These are phyloP conservation scores for Protobothrops mucrosquamatus DNA, from an alignment of 2,113 vertebrate genomes.

Conservation along the genomic window DNA sequence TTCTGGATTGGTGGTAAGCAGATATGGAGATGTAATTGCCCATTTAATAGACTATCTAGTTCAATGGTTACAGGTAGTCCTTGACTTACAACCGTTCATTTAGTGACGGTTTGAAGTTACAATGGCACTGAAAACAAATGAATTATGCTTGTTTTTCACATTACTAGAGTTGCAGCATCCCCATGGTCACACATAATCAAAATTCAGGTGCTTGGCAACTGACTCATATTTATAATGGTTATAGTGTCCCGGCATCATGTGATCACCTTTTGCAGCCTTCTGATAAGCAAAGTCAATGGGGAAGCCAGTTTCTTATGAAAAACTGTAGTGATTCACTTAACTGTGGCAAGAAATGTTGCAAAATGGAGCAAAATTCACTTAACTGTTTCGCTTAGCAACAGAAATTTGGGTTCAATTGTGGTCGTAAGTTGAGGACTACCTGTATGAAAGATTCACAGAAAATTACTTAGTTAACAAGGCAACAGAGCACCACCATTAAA, in stretches of 20 bases:
- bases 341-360: background rate
- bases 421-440: too few species aligned
- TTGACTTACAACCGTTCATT: background rate
- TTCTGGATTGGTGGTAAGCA: background rate
- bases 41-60: background rate
- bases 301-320: background rate
- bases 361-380: background rate
- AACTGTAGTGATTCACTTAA: background rate
- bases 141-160: background rate
- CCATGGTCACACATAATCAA: background rate
- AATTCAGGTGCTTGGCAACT: background rate
- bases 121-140: background rate
- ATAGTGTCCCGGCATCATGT: background rate
- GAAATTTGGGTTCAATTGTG: background rate
- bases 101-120: background rate
- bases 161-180: background rate
- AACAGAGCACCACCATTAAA: background rate
- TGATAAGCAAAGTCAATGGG: background rate
- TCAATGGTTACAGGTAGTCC: background rate
- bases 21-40: background rate
- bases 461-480: background rate
- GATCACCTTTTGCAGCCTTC: background rate
- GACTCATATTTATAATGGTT: background rate
- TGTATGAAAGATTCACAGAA: background rate
- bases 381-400: background rate